Base-by-base conservation (phyloP, 2,888 invertebrate genomes). In the Cataglyphis altisquamis region DNA sequence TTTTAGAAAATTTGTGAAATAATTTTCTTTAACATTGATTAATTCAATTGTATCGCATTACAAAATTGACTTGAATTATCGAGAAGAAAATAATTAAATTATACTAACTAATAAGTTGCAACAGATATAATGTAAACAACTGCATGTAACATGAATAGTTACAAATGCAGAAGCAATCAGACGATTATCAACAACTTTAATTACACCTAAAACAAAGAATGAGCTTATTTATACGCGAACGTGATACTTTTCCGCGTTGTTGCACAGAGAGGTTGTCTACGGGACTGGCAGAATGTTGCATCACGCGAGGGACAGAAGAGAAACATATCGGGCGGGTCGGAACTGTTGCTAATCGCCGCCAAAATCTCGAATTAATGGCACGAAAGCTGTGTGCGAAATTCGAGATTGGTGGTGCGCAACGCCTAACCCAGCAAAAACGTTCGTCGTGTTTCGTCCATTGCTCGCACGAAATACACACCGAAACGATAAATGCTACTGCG, bases 401-500 rank as follows among this genome's bases (percentile, higher is more conserved):
- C 45, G 78, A 62, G 41, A 64, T 75, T 78, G 85, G 60, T 74
- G 88, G 82, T 82, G 89, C 84, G 86, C 87, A 82, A 82, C 80
- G 84, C 63, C 78, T 84, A 84, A 63, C 83, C 63, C 74, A 64
- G 86, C 88, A 89, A 89, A 89, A 89, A 89, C 86, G 66, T 67
- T 77, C 77, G 36, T 68, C 89, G 82, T n/a, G 48, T 85, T 77
- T 84, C 85, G 85, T 87, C 25, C 75, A 83, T 63, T 41, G 21
- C 21, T 48, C 84, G 74, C 83, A 70, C 21, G 21, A 21, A 21
- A 21, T 80, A 84, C 36, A 80, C 84, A 84, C 77, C 83, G 78
- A 84, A 82, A 90, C 91, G 88, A 89, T 90, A 90, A 90, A 91
- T 87, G 91, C 88, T 77, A 72, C 83, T 68, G 84, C 86, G 86